Evolutionary conservation across 2,113 vertebrate genomes (phyloP), one percentile per base, ranked within the genome.

Genomic region (Camelus bactrianus): DNA sequence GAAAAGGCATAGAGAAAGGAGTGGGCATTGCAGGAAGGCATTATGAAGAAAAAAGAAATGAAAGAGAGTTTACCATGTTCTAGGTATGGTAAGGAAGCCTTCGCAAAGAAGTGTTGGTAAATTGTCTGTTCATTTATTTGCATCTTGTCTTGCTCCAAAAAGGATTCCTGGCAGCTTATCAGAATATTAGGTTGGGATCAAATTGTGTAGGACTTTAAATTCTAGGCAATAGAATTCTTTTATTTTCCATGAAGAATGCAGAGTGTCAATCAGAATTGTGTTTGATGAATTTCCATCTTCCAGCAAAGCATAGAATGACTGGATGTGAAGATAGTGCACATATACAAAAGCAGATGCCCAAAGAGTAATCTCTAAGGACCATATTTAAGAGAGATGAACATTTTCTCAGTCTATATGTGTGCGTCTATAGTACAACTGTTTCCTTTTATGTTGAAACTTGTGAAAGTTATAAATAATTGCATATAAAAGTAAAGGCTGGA

Each of bases 71-170:
- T 72, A 80, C 6, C 9, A n/a, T n/a, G 20, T 35, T 64, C 16
- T 69, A n/a, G 13, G 8, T 35, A 64, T 50, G 26, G n/a, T 35
- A 54, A 88, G 24, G 14, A 30, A 42, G 1, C 0, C 12, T 89
- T 80, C 32, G 20, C 58, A 58, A 84, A 95, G 22, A 84, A 65
- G n/a, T 52, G 60, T 48, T 73, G 62, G 9, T 17, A 72, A 91
- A 50, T 54, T n/a, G 84, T 93, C 16, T 90, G 46, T 79, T 90
- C 35, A 91, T 50, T 92, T 92, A 79, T 52, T 88, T 85, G 62
- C 46, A 58, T 60, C 2, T 93, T 30, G 0, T 35, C 17, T 65
- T 90, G 20, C 77, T 84, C n/a, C 20, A 70, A 79, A 79, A 91
- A 79, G 9, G 5, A 91, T 52, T 58, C 82, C 4, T 48, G 35